Percentiles rank a stretch among this genome's conserved stretches.
Evolutionary conservation across 2,113 vertebrate species (phyloP).

Genomic region (Shinisaurus crocodilurus): DNA sequence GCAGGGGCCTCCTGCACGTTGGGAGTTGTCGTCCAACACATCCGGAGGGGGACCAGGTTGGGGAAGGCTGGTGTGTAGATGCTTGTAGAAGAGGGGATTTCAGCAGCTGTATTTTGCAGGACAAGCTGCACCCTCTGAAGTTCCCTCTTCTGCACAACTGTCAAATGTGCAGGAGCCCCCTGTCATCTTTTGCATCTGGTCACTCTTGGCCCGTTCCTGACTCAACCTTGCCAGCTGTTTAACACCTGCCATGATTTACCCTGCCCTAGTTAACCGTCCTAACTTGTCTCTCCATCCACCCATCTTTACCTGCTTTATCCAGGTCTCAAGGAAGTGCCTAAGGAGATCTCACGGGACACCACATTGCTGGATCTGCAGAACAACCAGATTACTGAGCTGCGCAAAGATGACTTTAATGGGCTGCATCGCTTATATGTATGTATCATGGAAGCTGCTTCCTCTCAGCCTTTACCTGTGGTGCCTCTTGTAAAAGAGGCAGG

Average conservation of each 20-base stretch:
- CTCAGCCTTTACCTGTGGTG: not conserved
- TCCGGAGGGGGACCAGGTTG: too few relatives aligned
- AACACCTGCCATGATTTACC: too few relatives aligned
- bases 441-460: not conserved
- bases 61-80: too few relatives aligned
- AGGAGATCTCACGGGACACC: constrained; percentile 86
- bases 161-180: too few relatives aligned
- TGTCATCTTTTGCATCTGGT: not conserved
- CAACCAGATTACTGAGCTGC: constrained; percentile 89
- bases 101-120: not conserved
- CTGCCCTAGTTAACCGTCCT: not conserved
- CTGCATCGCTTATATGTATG: constrained; percentile 89
- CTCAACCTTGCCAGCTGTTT: not conserved
- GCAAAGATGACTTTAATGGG: constrained; percentile 90
- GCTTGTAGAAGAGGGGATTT: not conserved
- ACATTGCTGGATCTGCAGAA: constrained; percentile 93
- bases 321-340: constrained; percentile 88
- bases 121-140: not conserved
- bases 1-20: not conserved
- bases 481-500: not conserved
- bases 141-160: not conserved
- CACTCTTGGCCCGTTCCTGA: too few relatives aligned
- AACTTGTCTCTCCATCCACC: not conserved
- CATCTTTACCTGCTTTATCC: not conserved
- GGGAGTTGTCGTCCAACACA: too few relatives aligned